Base-by-base conservation (phyloP, 1,140 invertebrate species). In the Bombus cullumanus region DNA sequence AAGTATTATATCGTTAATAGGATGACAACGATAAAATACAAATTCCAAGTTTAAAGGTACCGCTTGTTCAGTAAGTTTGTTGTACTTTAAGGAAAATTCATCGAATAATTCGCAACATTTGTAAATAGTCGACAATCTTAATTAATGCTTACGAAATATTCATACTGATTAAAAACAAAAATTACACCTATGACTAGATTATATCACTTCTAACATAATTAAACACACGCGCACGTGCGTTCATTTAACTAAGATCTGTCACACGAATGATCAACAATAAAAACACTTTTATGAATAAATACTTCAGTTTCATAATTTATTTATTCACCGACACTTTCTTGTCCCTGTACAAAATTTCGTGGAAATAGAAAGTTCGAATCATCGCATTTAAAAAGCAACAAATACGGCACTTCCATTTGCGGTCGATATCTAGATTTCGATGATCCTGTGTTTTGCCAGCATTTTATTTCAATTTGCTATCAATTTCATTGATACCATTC, bases 271-370 rank as follows among this genome's bases (percentile, higher is more conserved):
- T 6, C 10, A 68, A 72, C 9, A 81, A 81, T 78, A 34, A 74
- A 53, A 84, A 79, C 47, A 71, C 64, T 34, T 69, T 18, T 9
- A 83, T 68, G 43, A 66, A 84, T 78, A 84, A 86, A 86, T 78
- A 77, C 31, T 62, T 79, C n/a, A 39, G 39, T 74, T 74, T 85
- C n/a, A 64, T 59, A 64, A 72, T 74, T 86, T 86, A 80, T 87
- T 81, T 87, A 78, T 69, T 86, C 75, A 81, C 25, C 86, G 47
- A 87, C 25, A 28, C 10, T 73, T 83, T 34, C 31, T 31, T 78
- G 43, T 73, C 18, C 83, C 64, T 90, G 85, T 90, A 90, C 85
- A 90, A 90, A 90, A 90, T 87, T 90, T 89, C 80, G 66, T 85
- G 68, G 68, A 87, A 90, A 89, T 87, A 87, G 81, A 74, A 88